These are phyloP conservation scores for Istiophorus platypterus DNA, from an alignment of 2,113 vertebrate species.

Conservation along the genomic window DNA sequence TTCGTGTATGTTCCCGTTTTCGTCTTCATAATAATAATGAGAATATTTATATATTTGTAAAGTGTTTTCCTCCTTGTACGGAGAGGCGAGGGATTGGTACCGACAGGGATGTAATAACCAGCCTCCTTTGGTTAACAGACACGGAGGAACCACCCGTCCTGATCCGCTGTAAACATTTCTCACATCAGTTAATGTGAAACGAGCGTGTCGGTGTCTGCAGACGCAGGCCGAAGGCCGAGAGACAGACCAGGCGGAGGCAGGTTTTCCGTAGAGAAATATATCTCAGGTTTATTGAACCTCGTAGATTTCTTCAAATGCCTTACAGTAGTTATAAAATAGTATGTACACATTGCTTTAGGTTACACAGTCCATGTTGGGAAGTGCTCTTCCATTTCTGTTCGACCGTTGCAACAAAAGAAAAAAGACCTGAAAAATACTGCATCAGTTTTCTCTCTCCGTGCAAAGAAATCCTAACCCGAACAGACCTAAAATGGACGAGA, in stretches of 20 bases:
- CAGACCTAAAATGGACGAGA: not conserved
- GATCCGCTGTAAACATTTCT: no score
- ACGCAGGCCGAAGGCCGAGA: no score
- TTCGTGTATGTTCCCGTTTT: no score
- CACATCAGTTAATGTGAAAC: no score
- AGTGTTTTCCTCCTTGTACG: no score
- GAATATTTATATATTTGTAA: no score
- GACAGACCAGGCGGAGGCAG: not conserved
- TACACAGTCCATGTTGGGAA: conserved; percentile 51
- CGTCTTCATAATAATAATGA: no score
- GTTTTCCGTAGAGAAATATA: conserved; percentile 81
- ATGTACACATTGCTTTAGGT: conserved; percentile 76
- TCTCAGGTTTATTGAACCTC: conserved; percentile 78
- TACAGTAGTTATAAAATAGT: conserved; percentile 76
- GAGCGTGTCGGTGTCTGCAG: no score
- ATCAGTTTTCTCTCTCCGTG: not conserved
- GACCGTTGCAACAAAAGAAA: conserved; percentile 37
- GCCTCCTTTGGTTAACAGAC: no score
- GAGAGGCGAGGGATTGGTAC: no score
- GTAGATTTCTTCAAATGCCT: conserved; percentile 59
- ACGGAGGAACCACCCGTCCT: no score
- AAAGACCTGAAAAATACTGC: not conserved
- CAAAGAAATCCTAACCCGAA: not conserved
- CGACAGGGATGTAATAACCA: no score
- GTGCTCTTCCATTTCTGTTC: conserved; percentile 47